These are phyloP conservation scores for Rhorus exstirpatorius DNA, from an alignment of 2,888 invertebrate species.

Conservation along the genomic window DNA sequence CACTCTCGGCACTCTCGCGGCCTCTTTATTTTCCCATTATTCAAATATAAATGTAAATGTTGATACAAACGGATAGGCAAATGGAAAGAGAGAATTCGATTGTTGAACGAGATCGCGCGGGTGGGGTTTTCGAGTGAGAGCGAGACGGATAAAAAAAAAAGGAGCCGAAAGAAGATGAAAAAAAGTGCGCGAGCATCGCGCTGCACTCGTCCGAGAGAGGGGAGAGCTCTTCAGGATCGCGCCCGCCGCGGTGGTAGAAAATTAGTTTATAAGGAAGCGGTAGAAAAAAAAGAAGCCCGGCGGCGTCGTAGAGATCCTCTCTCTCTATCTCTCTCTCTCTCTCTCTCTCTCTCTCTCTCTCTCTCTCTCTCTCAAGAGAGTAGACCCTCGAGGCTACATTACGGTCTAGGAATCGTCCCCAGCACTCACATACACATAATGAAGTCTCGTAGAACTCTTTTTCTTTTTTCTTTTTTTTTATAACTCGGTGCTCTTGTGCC, in stretches of 20 bases:
- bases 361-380: constrained; percentile 11
- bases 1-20: constrained; percentile 54
- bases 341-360: constrained; percentile 36
- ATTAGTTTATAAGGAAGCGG: constrained; percentile 86
- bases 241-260: constrained; percentile 79
- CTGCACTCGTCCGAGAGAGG: constrained; percentile 55
- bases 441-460: constrained; percentile 45
- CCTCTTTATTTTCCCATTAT: constrained; percentile 86
- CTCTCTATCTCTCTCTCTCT: constrained; percentile 31
- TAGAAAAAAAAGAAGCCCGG: constrained; percentile 70
- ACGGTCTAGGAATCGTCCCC: constrained; percentile 62
- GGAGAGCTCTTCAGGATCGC: constrained; percentile 65
- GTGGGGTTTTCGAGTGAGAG: constrained; percentile 48
- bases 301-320: constrained; percentile 37
- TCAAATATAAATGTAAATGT: constrained; percentile 87
- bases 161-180: constrained; percentile 29
- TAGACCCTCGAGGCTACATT: constrained; percentile 57
- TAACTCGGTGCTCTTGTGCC: constrained; percentile 39
- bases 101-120: constrained; percentile 80
- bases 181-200: constrained; percentile 50
- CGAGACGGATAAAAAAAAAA: constrained; percentile 33
- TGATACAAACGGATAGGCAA: constrained; percentile 86
- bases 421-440: constrained; percentile 26
- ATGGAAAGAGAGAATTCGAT: constrained; percentile 86
- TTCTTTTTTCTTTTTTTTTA: constrained; percentile 11